Conservation (phyloP, 1,140 invertebrate genomes). For the Acromyrmex echinatior region DNA sequence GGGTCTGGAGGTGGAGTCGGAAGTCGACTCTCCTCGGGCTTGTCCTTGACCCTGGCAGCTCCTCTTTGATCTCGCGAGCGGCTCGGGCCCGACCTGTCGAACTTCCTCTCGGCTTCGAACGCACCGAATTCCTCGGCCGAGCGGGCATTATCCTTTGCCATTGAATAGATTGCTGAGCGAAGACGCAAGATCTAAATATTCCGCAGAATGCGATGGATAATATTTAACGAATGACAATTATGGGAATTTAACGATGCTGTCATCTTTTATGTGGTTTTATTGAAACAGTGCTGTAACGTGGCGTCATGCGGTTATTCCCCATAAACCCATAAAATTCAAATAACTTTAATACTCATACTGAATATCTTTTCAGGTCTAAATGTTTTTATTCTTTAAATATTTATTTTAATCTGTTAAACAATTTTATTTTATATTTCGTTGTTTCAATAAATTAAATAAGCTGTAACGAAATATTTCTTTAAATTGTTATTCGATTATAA, state of each 20-base stretch:
- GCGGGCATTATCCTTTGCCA: constrained; percentile 57
- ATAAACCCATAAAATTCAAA: constrained; percentile 1
- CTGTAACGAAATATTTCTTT: not conserved
- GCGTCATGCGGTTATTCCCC: not conserved
- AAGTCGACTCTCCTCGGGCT: constrained; percentile 69
- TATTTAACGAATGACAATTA: constrained; percentile 27
- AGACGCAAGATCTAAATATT: not conserved
- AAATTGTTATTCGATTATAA: not conserved
- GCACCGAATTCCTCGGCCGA: constrained; percentile 8
- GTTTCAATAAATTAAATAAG: not conserved
- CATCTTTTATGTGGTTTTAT: constrained; percentile 53
- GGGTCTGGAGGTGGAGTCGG: constrained; percentile 79
- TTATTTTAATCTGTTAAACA: not conserved
- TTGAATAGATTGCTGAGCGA: constrained; percentile 11
- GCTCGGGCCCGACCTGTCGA: not conserved
- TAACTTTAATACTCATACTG: not conserved
- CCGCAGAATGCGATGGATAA: not conserved
- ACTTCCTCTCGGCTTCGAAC: constrained; percentile 46
- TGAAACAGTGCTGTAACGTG: not conserved
- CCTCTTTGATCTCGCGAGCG: constrained; percentile 30
- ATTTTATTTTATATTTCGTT: not conserved
- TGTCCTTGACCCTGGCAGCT: constrained; percentile 36
- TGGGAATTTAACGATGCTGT: not conserved
- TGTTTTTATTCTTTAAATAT: not conserved
- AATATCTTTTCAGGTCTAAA: not conserved